Conservation (phyloP, 2,113 vertebrate species). For the Pseudorectes ferrugineus region DNA sequence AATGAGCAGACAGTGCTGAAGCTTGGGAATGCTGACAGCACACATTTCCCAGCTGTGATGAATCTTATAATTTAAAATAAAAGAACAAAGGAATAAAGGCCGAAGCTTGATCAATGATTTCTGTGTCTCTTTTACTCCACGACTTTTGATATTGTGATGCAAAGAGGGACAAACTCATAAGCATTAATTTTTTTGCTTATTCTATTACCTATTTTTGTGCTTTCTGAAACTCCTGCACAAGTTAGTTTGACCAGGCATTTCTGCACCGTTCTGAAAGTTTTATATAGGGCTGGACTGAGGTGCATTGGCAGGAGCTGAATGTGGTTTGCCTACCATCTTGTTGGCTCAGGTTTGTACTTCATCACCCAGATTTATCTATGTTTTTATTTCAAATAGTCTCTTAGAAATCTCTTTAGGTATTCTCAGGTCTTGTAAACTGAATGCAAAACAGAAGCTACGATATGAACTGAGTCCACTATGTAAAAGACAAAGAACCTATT, state of each 20-base stretch:
- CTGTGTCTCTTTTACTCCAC: not conserved
- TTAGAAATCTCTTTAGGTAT: not conserved
- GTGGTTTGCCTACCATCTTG: not conserved
- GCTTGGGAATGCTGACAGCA: not conserved
- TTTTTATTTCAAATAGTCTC: not conserved
- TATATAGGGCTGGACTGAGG: not conserved
- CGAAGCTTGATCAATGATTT: not conserved
- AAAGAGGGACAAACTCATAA: not conserved
- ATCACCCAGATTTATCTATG: not conserved
- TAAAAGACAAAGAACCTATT: not conserved
- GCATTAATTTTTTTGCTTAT: not conserved
- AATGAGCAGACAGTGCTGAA: not conserved
- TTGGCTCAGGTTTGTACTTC: not conserved
- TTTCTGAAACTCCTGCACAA: not conserved
- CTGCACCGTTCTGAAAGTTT: not conserved
- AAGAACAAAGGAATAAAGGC: not conserved
- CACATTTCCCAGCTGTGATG: not conserved
- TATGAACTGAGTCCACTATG: not conserved
- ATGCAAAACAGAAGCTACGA: not conserved
- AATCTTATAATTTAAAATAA: not conserved
- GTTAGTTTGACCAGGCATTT: not conserved
- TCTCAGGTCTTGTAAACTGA: not conserved
- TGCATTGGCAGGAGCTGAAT: not conserved
- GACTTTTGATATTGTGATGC: not conserved
- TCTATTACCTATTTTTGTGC: not conserved